These are phyloP conservation scores for Lathamus discolor DNA, from an alignment of 2,113 vertebrate genomes.

Conservation along the genomic window DNA sequence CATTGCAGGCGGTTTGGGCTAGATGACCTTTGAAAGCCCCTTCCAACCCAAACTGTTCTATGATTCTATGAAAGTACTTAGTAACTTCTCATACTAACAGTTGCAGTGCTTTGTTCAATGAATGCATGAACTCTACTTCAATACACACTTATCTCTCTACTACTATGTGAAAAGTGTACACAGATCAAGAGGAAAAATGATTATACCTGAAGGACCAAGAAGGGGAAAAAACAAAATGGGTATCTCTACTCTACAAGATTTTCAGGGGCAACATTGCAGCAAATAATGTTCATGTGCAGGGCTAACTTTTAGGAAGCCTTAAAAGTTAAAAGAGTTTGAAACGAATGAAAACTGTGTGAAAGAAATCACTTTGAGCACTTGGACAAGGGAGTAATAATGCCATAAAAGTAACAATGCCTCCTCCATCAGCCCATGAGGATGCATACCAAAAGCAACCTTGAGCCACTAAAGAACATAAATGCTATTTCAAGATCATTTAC, in stretches of 20 bases:
- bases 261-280: not conserved
- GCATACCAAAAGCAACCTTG: not conserved
- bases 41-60: not conserved
- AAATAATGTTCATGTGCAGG: not conserved
- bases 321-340: not conserved
- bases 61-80: not conserved
- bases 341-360: not conserved
- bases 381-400: not conserved
- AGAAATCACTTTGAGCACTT: not conserved
- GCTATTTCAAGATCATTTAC: not conserved
- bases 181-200: not conserved
- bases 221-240: fast-evolving
- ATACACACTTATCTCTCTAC: not conserved
- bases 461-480: not conserved
- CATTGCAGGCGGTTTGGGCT: not conserved
- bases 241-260: not conserved
- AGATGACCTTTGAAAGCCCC: not conserved
- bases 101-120: not conserved
- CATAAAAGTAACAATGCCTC: not conserved
- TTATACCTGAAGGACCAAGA: not conserved
- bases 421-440: not conserved
- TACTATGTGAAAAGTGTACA: not conserved
- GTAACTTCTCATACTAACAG: not conserved
- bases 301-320: not conserved
- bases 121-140: not conserved